Conservation (phyloP, 2,888 invertebrate species). For the Ditula angustiorana region DNA sequence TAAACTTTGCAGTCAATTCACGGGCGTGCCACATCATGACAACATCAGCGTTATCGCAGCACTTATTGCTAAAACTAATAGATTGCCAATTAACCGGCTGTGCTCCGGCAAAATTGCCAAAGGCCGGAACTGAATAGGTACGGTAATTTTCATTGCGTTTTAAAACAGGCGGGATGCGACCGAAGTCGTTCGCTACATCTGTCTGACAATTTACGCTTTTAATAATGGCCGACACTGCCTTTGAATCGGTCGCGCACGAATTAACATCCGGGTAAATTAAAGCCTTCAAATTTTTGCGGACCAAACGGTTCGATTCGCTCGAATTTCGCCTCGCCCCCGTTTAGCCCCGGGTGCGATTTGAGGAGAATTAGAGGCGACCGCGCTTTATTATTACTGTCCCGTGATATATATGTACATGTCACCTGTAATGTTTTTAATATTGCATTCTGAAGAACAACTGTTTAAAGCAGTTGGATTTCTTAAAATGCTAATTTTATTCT, state of each 20-base stretch:
- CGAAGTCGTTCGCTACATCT: conserved; percentile 79
- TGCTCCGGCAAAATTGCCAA: conserved; percentile 49
- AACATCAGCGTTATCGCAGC: not conserved
- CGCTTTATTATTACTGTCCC: conserved; percentile 25
- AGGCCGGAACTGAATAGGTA: conserved; percentile 42
- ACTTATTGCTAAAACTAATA: not conserved
- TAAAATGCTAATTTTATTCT: too few relatives aligned
- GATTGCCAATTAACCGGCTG: conserved; percentile 1
- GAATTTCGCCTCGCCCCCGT: conserved; percentile 58
- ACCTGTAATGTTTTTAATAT: not conserved
- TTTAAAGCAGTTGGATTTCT: too few relatives aligned
- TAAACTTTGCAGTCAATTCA: too few relatives aligned
- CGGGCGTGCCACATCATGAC: not conserved
- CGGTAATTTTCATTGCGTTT: conserved; percentile 73
- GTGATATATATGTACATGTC: not conserved
- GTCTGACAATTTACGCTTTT: conserved; percentile 85
- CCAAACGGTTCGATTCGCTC: conserved; percentile 53
- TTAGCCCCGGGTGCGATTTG: conserved; percentile 58
- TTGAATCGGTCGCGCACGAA: conserved; percentile 81
- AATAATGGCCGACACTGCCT: conserved; percentile 80
- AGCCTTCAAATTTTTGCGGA: conserved; percentile 77
- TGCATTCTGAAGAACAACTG: not conserved
- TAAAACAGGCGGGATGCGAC: conserved; percentile 68
- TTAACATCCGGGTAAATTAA: conserved; percentile 81
- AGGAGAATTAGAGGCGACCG: conserved; percentile 63